Conservation (phyloP, 2,888 invertebrate species). For the Ormyrus thymus region DNA sequence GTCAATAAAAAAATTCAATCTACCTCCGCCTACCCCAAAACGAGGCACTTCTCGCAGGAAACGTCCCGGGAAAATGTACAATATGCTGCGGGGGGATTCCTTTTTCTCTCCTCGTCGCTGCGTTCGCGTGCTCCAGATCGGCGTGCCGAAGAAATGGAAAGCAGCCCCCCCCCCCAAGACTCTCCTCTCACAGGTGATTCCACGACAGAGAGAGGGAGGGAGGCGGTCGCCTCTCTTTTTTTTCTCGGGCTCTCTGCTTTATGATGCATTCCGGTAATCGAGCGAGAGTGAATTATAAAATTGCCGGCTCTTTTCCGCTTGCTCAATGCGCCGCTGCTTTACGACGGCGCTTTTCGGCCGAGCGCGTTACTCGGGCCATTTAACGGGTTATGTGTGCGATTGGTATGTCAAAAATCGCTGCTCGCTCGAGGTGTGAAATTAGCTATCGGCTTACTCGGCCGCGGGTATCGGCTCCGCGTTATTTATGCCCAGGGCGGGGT, state of each 20-base stretch:
- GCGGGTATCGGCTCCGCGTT: no score
- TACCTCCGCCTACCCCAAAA: no score
- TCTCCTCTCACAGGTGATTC: slow-evolving; percentile 11
- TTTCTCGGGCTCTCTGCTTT: neutral
- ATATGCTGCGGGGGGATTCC: no score
- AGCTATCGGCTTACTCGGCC: no score
- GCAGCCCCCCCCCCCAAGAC: slow-evolving; percentile 10
- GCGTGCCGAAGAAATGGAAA: slow-evolving; percentile 54
- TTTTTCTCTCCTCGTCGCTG: no score
- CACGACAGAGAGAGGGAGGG: neutral
- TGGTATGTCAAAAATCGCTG: neutral
- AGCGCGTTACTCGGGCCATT: neutral
- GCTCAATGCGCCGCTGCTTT: no score
- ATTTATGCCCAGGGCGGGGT: no score
- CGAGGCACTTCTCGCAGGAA: no score
- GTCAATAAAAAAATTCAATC: no score
- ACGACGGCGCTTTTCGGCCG: neutral
- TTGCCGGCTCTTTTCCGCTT: neutral
- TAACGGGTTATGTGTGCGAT: neutral
- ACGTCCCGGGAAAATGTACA: no score
- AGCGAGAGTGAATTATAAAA: slow-evolving; percentile 3
- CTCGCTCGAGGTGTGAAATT: no score
- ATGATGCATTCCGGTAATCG: slow-evolving; percentile 33
- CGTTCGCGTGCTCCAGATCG: slow-evolving; percentile 39
- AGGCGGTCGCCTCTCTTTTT: slow-evolving; percentile 1